Evolutionary conservation across 2,888 invertebrate genomes (phyloP).

Genomic region (Dichetophora obliterata): DNA sequence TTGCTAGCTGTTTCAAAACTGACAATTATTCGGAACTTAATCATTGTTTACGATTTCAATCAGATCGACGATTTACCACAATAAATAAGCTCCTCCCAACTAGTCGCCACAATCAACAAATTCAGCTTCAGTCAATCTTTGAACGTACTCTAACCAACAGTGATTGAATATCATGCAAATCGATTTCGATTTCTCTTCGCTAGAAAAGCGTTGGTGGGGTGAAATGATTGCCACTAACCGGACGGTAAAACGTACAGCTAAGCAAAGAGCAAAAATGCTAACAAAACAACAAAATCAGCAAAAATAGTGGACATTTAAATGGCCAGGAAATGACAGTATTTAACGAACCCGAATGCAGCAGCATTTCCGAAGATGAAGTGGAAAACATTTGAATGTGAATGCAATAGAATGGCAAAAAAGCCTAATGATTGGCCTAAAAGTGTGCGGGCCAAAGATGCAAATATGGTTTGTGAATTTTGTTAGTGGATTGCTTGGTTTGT

Average conservation of each 20-base stretch:
- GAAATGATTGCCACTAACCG: neutral
- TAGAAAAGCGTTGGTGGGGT: neutral
- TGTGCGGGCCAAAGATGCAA: slow-evolving; percentile 12
- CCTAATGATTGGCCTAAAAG: neutral
- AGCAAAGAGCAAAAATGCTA: neutral
- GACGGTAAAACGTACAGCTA: neutral
- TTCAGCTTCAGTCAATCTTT: neutral
- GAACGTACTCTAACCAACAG: neutral
- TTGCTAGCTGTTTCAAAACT: neutral
- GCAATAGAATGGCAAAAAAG: neutral
- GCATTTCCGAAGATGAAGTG: neutral
- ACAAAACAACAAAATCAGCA: neutral
- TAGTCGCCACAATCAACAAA: neutral
- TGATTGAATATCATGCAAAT: neutral
- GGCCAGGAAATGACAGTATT: slow-evolving; percentile 31
- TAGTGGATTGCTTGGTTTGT: neutral
- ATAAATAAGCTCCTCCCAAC: slow-evolving; percentile 29
- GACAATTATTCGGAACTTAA: slow-evolving; percentile 27
- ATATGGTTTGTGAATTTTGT: neutral
- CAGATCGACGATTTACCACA: slow-evolving; percentile 9
- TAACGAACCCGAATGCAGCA: slow-evolving; percentile 1
- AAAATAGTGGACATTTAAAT: slow-evolving; percentile 32
- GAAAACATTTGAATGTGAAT: slow-evolving; percentile 14
- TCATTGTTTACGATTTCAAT: slow-evolving; percentile 24
- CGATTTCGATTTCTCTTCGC: neutral